These are phyloP conservation scores for Sycobia sp. DNA, from an alignment of 1,140 invertebrate species.

Conservation along the genomic window DNA sequence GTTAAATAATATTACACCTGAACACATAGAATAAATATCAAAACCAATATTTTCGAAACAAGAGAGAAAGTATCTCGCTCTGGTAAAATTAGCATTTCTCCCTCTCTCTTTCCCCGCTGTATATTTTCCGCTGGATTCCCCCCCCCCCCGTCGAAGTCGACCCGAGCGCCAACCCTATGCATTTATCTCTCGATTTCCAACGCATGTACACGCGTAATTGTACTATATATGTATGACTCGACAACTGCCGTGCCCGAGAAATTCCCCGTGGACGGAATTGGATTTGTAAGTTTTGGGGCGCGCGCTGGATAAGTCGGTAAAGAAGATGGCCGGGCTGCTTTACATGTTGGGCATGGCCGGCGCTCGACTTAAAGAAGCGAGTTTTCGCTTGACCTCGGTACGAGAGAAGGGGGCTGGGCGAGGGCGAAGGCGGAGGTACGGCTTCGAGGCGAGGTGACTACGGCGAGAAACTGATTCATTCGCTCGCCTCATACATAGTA, in stretches of 20 bases:
- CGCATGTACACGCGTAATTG: too few relatives aligned
- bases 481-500: not conserved
- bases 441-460: too few relatives aligned
- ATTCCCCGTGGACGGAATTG: conserved; percentile 33
- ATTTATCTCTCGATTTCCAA: conserved; percentile 2
- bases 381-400: conserved; percentile 22
- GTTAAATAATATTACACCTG: too few relatives aligned
- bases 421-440: not conserved
- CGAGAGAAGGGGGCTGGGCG: not conserved
- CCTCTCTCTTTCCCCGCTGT: too few relatives aligned
- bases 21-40: too few relatives aligned
- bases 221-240: too few relatives aligned
- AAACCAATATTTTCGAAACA: too few relatives aligned
- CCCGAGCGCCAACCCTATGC: not conserved
- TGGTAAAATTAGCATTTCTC: too few relatives aligned
- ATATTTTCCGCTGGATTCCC: too few relatives aligned
- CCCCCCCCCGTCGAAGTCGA: too few relatives aligned
- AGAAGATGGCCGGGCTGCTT: conserved; percentile 12
- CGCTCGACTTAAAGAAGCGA: conserved; percentile 25
- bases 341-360: conserved; percentile 26
- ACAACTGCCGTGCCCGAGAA: conserved; percentile 3
- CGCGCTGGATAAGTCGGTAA: not conserved
- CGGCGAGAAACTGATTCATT: not conserved
- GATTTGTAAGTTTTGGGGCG: conserved; percentile 39
- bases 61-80: too few relatives aligned